Evolutionary conservation across 2,797 vertebrate species (phyloP).

Genomic region (Myotis myotis): DNA sequence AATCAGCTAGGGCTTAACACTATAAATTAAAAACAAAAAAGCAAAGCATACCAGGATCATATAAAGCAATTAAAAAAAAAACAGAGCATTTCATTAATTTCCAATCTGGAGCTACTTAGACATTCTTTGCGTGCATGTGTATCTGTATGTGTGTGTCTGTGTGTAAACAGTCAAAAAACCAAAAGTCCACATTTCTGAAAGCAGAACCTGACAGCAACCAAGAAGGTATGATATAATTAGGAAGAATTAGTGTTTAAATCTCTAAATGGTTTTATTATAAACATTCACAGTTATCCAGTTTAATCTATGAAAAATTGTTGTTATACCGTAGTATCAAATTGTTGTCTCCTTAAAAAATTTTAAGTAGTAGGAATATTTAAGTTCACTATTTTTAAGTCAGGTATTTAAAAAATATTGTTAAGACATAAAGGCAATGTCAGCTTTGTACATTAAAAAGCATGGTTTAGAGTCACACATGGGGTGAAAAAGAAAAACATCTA

Average conservation of each 20-base stretch:
- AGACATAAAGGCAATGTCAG: background rate
- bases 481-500: conserved; percentile 10
- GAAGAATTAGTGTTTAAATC: background rate
- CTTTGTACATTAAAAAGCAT: background rate
- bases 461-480: background rate
- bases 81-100: background rate
- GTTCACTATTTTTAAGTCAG: background rate
- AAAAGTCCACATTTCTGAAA: background rate
- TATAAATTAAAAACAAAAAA: background rate
- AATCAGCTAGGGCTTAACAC: background rate
- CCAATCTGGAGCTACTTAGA: background rate
- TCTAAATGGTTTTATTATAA: conserved; percentile 9
- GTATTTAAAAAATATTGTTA: conserved; percentile 17
- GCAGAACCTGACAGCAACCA: background rate
- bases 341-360: background rate
- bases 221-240: background rate
- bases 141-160: background rate
- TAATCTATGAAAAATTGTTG: conserved; percentile 14
- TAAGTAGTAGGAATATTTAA: background rate
- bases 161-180: background rate
- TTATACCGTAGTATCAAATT: background rate
- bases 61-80: background rate
- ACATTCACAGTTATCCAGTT: background rate
- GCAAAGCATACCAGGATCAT: background rate
- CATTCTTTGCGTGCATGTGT: background rate